Conservation (phyloP, 2,888 invertebrate genomes). For the Mythimna pallens region DNA sequence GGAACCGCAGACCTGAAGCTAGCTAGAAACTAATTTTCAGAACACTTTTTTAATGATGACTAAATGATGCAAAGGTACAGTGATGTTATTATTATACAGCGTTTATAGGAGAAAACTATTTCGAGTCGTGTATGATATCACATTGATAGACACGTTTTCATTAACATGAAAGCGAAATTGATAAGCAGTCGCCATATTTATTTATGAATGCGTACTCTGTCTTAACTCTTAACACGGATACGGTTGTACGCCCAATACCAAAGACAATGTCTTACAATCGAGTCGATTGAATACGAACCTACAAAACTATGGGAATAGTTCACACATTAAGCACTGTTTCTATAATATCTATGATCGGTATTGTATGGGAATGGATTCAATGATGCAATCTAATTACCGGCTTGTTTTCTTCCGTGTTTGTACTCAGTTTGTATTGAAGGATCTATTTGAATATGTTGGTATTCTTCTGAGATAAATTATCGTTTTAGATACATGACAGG, state of each 20-base stretch:
- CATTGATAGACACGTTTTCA: slow-evolving; percentile 10
- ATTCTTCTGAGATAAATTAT: slow-evolving; percentile 31
- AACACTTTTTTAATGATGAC: not conserved
- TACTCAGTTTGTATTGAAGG: slow-evolving; percentile 36
- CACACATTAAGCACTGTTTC: slow-evolving; percentile 61
- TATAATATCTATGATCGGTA: slow-evolving; percentile 65
- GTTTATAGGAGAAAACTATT: not conserved
- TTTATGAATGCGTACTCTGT: slow-evolving; percentile 20
- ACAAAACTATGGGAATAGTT: slow-evolving; percentile 65
- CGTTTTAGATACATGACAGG: slow-evolving; percentile 29
- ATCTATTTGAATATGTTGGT: slow-evolving; percentile 40
- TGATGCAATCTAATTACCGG: slow-evolving; percentile 62
- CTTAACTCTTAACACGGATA: slow-evolving; percentile 39
- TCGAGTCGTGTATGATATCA: slow-evolving; percentile 12
- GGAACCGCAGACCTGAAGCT: too few species aligned
- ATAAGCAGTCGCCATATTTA: not conserved
- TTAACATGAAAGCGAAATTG: slow-evolving; percentile 36
- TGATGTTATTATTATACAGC: not conserved
- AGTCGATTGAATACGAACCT: slow-evolving; percentile 36
- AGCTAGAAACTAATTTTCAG: too few species aligned
- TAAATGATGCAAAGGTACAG: too few species aligned
- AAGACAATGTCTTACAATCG: slow-evolving; percentile 53
- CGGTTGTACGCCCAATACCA: slow-evolving; percentile 40
- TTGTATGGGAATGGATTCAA: slow-evolving; percentile 62
- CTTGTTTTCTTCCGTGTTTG: slow-evolving; percentile 61